phyloP scores from a whole-genome alignment of 2,113 vertebrate genomes.

The Actenoides hombroni region DNA sequence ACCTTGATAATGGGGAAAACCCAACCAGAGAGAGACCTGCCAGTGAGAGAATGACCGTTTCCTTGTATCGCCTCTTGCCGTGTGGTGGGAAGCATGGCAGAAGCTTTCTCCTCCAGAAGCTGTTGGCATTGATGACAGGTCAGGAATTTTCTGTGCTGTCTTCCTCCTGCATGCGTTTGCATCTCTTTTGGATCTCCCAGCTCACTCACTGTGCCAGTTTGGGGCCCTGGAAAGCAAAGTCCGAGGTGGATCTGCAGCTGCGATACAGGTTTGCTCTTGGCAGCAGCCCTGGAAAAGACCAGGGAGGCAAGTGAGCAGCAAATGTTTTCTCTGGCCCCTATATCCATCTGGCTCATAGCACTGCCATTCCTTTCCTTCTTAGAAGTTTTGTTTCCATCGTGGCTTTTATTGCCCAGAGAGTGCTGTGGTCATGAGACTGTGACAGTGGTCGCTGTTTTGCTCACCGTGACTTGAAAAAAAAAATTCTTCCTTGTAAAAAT shows the following conservation, averaged over 20 bases:
- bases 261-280: background rate
- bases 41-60: background rate
- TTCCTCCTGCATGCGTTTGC: background rate
- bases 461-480: slow-evolving; percentile 26
- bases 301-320: background rate
- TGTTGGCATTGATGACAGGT: background rate
- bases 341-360: fast-evolving
- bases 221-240: background rate
- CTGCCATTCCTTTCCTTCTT: background rate
- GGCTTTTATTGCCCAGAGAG: background rate
- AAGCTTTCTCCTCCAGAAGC: background rate
- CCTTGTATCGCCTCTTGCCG: fast-evolving
- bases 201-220: fast-evolving
- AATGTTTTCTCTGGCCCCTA: background rate
- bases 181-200: background rate
- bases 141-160: background rate
- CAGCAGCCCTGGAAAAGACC: background rate
- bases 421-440: background rate
- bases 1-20: background rate
- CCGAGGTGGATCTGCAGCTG: background rate
- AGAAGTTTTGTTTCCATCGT: background rate
- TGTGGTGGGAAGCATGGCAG: background rate
- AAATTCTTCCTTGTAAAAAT: slow-evolving; percentile 14
- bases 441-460: background rate
- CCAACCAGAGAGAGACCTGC: background rate